These are phyloP conservation scores for Pseudococcus viburni DNA, from an alignment of 2,888 invertebrate genomes.

Conservation along the genomic window DNA sequence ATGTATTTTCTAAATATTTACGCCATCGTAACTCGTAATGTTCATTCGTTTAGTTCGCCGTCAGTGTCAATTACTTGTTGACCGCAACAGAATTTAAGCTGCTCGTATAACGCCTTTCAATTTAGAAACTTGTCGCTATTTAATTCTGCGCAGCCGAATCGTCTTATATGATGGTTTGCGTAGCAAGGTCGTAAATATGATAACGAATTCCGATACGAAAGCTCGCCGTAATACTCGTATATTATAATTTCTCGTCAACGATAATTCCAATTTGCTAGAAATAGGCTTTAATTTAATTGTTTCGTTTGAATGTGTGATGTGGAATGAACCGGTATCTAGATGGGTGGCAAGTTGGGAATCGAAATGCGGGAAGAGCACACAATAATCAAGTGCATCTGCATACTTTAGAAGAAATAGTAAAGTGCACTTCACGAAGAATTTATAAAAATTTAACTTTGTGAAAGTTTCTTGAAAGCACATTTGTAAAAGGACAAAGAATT, in stretches of 20 bases:
- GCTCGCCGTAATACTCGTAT: not conserved
- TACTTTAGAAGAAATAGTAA: no score
- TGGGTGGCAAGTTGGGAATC: not conserved
- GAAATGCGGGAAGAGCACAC: no score
- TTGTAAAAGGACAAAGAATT: no score
- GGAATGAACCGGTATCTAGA: not conserved
- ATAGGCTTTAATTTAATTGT: not conserved
- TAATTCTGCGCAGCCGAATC: constrained; percentile 26
- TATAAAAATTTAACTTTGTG: no score
- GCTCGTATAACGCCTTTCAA: constrained; percentile 43
- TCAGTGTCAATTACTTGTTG: constrained; percentile 51
- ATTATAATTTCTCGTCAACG: not conserved
- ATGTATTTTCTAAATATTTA: constrained; percentile 43
- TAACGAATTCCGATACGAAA: not conserved
- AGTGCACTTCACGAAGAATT: no score
- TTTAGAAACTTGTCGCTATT: constrained; percentile 26
- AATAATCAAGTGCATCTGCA: no score
- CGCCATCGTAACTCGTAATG: constrained; percentile 32
- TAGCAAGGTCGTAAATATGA: constrained; percentile 18
- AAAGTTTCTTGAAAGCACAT: no score
- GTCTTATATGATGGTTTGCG: constrained; percentile 3
- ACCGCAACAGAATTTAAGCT: constrained; percentile 50
- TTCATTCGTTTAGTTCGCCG: constrained; percentile 28
- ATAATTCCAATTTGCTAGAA: not conserved
- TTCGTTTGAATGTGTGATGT: not conserved